A percentile compares a stretch with the other conserved stretches of the same genome.
These are phyloP conservation scores for Psittacula cyanocephala DNA, from an alignment of 2,113 vertebrate genomes.

Conservation along the genomic window DNA sequence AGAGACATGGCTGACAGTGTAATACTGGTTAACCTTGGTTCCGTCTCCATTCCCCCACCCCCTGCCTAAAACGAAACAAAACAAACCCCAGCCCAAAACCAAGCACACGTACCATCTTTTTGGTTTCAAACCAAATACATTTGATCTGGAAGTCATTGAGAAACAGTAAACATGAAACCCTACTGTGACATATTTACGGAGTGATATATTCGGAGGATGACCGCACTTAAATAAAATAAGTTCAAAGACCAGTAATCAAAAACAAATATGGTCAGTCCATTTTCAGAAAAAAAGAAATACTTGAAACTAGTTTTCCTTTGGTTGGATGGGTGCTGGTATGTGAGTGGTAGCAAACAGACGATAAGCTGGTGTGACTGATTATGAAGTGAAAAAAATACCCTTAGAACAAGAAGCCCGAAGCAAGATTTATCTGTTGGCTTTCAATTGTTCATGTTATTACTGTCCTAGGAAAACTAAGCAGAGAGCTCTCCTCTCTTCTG, in stretches of 20 bases:
- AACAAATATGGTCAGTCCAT: conserved; percentile 31
- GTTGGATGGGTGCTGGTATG: neutral
- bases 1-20: neutral
- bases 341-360: neutral
- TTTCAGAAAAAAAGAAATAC: neutral
- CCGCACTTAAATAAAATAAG: conserved; percentile 34
- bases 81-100: conserved; percentile 28
- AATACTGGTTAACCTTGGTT: conserved; percentile 41
- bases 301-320: neutral
- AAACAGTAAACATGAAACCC: conserved; percentile 56
- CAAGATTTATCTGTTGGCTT: neutral
- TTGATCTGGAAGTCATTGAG: conserved; percentile 66
- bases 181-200: conserved; percentile 30
- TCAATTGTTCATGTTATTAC: neutral
- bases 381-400: neutral
- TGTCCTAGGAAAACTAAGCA: neutral
- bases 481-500: neutral
- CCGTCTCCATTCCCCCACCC: neutral
- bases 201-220: conserved; percentile 58
- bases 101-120: neutral
- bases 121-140: conserved; percentile 26
- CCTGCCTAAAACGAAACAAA: conserved; percentile 11
- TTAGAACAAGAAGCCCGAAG: neutral
- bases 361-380: neutral
- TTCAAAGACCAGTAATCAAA: conserved; percentile 63